phyloP scores from a whole-genome alignment of 2,113 vertebrate species.

The Vulpes lagopus region DNA sequence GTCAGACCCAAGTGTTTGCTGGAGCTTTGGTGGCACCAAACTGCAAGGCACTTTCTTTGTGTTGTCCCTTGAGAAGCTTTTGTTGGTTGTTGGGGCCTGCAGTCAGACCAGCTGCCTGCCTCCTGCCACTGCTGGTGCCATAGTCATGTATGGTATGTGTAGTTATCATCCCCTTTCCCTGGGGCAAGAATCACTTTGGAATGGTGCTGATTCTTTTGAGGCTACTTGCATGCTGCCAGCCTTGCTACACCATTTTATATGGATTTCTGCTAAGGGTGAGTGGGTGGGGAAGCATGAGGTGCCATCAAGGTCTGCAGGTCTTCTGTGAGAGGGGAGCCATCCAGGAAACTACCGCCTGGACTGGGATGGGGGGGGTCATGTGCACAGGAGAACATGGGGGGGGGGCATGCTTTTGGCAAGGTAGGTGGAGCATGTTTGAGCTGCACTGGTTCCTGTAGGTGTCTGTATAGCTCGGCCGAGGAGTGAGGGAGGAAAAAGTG shows the following conservation, averaged over 20 bases:
- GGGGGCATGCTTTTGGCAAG: background rate
- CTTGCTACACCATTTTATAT: background rate
- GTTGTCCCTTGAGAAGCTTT: background rate
- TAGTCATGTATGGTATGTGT: background rate
- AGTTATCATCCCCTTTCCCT: background rate
- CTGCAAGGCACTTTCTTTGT: background rate
- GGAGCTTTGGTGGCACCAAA: background rate
- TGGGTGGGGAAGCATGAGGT: background rate
- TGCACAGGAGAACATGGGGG: background rate
- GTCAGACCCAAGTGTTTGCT: background rate
- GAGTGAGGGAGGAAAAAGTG: background rate
- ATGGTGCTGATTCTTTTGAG: background rate
- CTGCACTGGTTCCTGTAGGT: background rate
- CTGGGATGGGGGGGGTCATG: background rate
- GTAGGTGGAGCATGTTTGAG: background rate
- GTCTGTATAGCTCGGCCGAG: background rate
- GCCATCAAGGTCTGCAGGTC: background rate
- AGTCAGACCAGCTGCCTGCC: background rate
- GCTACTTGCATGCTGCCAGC: background rate
- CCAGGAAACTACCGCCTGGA: background rate
- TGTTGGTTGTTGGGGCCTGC: background rate
- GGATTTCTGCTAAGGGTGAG: background rate
- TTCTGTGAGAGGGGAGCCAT: background rate
- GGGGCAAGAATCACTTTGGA: background rate
- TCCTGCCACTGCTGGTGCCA: background rate